A percentile compares a stretch with the other conserved stretches of the same genome.
Evolutionary conservation across 2,113 vertebrate species (phyloP).

Genomic region (Hoplias malabaricus): DNA sequence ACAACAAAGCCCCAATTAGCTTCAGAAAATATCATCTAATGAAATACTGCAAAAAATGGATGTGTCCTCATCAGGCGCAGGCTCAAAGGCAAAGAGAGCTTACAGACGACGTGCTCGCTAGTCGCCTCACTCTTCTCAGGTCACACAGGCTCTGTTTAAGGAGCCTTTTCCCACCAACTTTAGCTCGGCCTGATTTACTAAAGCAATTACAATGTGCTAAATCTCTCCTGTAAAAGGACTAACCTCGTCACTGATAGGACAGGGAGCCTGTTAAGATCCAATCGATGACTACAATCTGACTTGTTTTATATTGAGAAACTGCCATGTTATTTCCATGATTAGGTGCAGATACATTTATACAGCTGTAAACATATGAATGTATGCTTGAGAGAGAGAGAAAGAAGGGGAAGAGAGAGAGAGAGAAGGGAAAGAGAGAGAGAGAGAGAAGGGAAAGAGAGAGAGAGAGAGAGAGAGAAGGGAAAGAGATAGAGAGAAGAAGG

Average conservation of each 20-base stretch:
- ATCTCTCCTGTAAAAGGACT: not conserved
- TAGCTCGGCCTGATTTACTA: not conserved
- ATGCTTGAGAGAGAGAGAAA: too few species aligned
- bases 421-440: too few species aligned
- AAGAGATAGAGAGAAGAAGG: not conserved
- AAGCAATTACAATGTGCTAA: not conserved
- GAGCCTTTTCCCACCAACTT: not conserved
- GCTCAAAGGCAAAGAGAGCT: not conserved
- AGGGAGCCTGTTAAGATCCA: not conserved
- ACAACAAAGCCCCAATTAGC: not conserved
- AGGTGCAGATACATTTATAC: not conserved
- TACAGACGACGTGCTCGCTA: not conserved
- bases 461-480: conserved; percentile 14
- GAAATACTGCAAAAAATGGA: not conserved
- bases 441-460: not conserved
- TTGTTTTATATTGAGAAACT: not conserved
- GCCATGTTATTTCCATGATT: not conserved
- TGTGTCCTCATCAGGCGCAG: not conserved
- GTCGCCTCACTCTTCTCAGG: not conserved
- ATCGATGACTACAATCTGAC: not conserved
- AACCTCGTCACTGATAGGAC: not conserved
- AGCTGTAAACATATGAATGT: too few species aligned
- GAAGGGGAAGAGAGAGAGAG: too few species aligned
- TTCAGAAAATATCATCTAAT: not conserved
- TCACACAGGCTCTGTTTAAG: not conserved